Percentiles rank a stretch among this genome's conserved stretches.
These are phyloP conservation scores for Camponotus fellah DNA, from an alignment of 2,888 invertebrate species.

Conservation along the genomic window DNA sequence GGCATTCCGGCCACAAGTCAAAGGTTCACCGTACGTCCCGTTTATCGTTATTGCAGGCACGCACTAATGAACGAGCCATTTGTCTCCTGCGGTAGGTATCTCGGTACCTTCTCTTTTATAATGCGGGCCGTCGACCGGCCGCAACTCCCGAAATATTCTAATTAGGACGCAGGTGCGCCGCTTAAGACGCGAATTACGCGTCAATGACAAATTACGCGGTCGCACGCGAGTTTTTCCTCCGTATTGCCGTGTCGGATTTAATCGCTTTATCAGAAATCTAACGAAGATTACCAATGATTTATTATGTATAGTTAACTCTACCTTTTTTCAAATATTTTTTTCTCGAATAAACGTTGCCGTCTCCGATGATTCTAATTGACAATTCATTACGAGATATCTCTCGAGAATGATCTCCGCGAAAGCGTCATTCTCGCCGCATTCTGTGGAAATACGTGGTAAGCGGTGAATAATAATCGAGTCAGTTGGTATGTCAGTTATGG, in stretches of 20 bases:
- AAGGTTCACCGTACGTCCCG: conserved; percentile 52
- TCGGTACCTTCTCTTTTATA: neutral
- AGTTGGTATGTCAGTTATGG: conserved; percentile 45
- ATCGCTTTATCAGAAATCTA: conserved; percentile 16
- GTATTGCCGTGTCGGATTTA: neutral
- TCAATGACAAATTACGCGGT: neutral
- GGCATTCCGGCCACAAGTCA: conserved; percentile 17
- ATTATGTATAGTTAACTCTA: neutral
- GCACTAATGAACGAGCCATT: conserved; percentile 57
- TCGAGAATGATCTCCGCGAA: conserved; percentile 22
- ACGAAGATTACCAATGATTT: neutral
- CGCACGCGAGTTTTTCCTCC: conserved; percentile 13
- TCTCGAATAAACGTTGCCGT: neutral
- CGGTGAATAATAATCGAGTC: conserved; percentile 60
- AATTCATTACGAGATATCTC: conserved; percentile 11
- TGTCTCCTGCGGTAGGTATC: conserved; percentile 48
- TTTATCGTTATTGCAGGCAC: conserved; percentile 58
- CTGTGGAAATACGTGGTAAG: conserved; percentile 36
- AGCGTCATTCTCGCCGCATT: conserved; percentile 44
- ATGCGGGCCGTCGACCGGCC: neutral
- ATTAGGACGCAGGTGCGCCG: conserved; percentile 39
- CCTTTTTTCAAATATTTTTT: neutral
- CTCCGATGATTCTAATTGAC: conserved; percentile 3
- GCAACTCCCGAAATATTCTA: conserved; percentile 40
- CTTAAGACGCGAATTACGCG: conserved; percentile 14